These are phyloP conservation scores for Acrobasis repandana DNA, from an alignment of 2,888 invertebrate genomes.

Conservation along the genomic window DNA sequence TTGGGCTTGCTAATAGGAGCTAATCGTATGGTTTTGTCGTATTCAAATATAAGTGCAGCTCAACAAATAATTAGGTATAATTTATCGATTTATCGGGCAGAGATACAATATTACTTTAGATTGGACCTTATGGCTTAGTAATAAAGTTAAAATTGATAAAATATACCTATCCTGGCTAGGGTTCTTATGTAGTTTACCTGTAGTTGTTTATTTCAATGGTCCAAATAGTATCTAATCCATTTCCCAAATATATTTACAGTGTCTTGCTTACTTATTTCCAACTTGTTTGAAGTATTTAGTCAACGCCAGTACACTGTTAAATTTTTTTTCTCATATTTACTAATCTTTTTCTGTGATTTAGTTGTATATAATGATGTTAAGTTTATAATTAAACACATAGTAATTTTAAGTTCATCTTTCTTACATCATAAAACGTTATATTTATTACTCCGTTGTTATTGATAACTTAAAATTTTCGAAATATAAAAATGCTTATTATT, in stretches of 20 bases:
- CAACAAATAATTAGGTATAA: background rate
- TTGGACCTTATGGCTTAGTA: no score
- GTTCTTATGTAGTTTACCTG: background rate
- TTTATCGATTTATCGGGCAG: no score
- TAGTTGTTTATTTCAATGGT: background rate
- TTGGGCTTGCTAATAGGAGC: background rate
- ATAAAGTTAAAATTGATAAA: no score
- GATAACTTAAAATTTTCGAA: constrained; percentile 3
- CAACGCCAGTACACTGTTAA: constrained; percentile 3
- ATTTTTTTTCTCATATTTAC: background rate
- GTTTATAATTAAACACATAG: constrained; percentile 27
- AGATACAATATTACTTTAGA: no score
- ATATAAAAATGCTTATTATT: constrained; percentile 30
- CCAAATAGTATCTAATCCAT: background rate
- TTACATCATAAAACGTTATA: constrained; percentile 2
- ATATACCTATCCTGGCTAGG: no score
- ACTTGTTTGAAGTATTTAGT: constrained; percentile 9
- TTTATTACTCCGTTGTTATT: constrained; percentile 12
- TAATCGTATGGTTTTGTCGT: no score
- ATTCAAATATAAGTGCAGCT: background rate
- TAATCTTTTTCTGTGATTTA: constrained; percentile 64
- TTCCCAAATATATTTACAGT: background rate
- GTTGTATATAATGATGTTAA: constrained; percentile 45
- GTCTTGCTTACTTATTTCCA: constrained; percentile 14
- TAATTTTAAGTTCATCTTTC: constrained; percentile 27